Conservation (phyloP, 2,797 vertebrate species). For the Rhynchotus rufescens region DNA sequence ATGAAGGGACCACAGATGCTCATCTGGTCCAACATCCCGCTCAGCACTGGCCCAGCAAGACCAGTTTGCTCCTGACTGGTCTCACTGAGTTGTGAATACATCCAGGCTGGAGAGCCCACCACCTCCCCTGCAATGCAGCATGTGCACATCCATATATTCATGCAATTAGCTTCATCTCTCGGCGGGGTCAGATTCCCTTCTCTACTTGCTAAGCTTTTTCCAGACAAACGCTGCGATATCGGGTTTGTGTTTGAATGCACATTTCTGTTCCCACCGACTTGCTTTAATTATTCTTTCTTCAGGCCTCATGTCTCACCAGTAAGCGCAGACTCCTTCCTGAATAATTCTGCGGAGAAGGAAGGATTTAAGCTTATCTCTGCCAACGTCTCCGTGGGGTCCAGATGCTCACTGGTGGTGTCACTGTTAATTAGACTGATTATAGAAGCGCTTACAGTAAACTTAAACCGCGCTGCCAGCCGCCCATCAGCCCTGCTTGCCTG, state of each 20-base stretch:
- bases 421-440: slow-evolving; percentile 52
- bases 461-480: slow-evolving; percentile 26
- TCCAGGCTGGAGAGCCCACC: background rate
- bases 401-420: slow-evolving; percentile 6
- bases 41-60: background rate
- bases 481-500: slow-evolving; percentile 3
- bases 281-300: slow-evolving; percentile 52
- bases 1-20: background rate
- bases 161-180: background rate
- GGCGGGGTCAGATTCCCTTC: background rate
- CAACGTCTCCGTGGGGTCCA: slow-evolving; percentile 7
- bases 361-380: slow-evolving; percentile 36
- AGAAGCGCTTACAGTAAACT: slow-evolving; percentile 16
- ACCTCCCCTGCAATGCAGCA: background rate
- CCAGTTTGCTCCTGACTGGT: background rate
- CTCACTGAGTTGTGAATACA: background rate
- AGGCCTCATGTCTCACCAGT: background rate
- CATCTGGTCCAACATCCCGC: background rate
- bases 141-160: background rate
- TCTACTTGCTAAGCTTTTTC: background rate
- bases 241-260: background rate
- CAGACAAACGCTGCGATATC: background rate
- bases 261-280: background rate
- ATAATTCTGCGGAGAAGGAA: slow-evolving; percentile 17
- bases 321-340: slow-evolving; percentile 11